A percentile compares a stretch with the other conserved stretches of the same genome.
phyloP scores from a whole-genome alignment of 2,888 invertebrate genomes.

The Plusia festucae region DNA sequence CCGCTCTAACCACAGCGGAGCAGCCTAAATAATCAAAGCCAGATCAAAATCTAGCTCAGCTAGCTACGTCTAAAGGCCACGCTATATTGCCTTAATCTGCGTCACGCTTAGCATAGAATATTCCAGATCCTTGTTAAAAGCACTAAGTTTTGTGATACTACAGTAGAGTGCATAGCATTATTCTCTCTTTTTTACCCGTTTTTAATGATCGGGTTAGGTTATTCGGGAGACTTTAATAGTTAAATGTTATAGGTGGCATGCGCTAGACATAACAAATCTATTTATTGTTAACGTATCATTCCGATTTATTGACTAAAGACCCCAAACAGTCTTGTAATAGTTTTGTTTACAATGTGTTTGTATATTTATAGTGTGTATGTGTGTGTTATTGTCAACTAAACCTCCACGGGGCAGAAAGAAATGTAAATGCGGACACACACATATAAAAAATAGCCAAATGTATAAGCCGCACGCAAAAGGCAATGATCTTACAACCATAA shows the following conservation, averaged over 20 bases:
- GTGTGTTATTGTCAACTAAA: not conserved
- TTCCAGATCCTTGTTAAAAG: not conserved
- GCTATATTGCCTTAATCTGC: conserved; percentile 3
- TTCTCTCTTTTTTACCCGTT: not conserved
- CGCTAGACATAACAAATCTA: not conserved
- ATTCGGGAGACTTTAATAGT: too few species aligned
- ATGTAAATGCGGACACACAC: not conserved
- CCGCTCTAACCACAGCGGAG: not conserved
- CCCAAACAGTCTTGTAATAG: not conserved
- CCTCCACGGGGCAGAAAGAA: not conserved
- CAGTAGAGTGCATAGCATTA: not conserved
- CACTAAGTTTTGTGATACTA: not conserved
- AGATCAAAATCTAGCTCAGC: not conserved
- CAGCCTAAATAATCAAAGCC: conserved; percentile 1
- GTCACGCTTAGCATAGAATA: not conserved
- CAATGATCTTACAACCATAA: not conserved
- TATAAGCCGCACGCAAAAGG: not conserved
- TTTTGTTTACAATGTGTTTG: not conserved
- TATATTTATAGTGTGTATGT: not conserved
- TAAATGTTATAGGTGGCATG: not conserved
- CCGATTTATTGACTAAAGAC: not conserved
- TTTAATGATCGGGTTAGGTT: too few species aligned
- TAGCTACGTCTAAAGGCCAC: not conserved
- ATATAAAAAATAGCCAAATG: too few species aligned
- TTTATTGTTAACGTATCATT: not conserved